These are phyloP conservation scores for Platygyra sinensis DNA, from an alignment of 64 coral and sea anemone genomes.

Conservation along the genomic window DNA sequence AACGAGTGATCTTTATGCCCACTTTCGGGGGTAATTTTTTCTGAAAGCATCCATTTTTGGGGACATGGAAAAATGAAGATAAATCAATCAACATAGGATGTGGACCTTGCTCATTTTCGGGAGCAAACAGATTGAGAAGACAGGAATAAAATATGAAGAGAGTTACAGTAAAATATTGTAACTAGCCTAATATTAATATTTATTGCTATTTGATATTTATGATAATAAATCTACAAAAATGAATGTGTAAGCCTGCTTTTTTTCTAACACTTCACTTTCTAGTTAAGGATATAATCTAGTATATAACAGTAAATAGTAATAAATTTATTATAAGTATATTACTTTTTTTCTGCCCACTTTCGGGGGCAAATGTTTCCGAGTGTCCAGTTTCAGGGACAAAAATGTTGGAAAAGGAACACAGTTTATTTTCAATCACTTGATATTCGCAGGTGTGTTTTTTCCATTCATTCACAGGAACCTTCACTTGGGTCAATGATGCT, in stretches of 20 bases:
- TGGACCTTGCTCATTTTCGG: background rate
- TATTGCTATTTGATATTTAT: background rate
- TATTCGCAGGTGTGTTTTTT: too few species aligned
- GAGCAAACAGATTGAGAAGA: background rate
- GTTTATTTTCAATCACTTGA: too few species aligned
- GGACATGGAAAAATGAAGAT: too few species aligned
- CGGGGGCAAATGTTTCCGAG: background rate
- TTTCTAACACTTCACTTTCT: background rate
- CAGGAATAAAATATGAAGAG: background rate
- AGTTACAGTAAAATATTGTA: constrained; percentile 3
- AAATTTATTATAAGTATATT: too few species aligned
- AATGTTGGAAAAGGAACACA: background rate
- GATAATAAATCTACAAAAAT: background rate
- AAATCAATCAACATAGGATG: background rate
- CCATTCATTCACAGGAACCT: too few species aligned
- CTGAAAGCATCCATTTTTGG: too few species aligned
- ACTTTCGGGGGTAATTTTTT: too few species aligned
- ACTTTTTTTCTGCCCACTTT: background rate
- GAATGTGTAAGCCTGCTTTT: background rate
- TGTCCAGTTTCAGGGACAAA: background rate
- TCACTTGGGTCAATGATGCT: too few species aligned
- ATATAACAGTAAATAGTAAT: too few species aligned
- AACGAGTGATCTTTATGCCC: too few species aligned
- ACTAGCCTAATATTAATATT: background rate
- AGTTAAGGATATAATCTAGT: too few species aligned